These are phyloP conservation scores for Pelodytes ibericus DNA, from an alignment of 2,797 vertebrate species.

Conservation along the genomic window DNA sequence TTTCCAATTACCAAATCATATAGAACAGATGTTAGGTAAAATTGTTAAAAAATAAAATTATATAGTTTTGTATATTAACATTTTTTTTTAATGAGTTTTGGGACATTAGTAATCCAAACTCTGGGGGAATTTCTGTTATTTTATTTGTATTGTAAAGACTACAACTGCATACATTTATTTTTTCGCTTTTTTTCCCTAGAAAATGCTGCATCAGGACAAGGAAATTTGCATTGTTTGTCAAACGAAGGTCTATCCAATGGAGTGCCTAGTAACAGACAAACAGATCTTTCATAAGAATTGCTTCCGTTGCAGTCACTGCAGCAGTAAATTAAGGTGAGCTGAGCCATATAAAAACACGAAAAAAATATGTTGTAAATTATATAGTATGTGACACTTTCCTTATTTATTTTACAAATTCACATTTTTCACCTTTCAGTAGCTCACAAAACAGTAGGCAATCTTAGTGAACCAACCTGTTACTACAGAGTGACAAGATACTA, in stretches of 20 bases:
- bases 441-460: too few relatives aligned
- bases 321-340: slow-evolving; percentile 90
- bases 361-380: not conserved
- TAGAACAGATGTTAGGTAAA: too few relatives aligned
- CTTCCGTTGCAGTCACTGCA: slow-evolving; percentile 93
- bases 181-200: slow-evolving; percentile 64
- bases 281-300: slow-evolving; percentile 97
- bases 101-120: not conserved
- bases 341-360: slow-evolving; percentile 2
- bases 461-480: too few relatives aligned
- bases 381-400: not conserved
- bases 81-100: not conserved
- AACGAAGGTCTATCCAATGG: slow-evolving; percentile 96
- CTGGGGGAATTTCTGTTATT: too few relatives aligned
- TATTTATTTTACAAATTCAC: not conserved
- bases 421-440: too few relatives aligned
- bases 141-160: too few relatives aligned
- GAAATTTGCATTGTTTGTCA: slow-evolving; percentile 88
- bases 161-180: not conserved
- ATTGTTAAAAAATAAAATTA: too few relatives aligned
- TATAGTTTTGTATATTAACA: too few relatives aligned
- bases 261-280: slow-evolving; percentile 90
- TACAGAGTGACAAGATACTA: too few relatives aligned
- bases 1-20: too few relatives aligned
- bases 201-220: slow-evolving; percentile 86